A percentile compares a stretch with the other conserved stretches of the same genome.
These are phyloP conservation scores for Mobula birostris DNA, from an alignment of 2,113 vertebrate genomes.

Conservation along the genomic window DNA sequence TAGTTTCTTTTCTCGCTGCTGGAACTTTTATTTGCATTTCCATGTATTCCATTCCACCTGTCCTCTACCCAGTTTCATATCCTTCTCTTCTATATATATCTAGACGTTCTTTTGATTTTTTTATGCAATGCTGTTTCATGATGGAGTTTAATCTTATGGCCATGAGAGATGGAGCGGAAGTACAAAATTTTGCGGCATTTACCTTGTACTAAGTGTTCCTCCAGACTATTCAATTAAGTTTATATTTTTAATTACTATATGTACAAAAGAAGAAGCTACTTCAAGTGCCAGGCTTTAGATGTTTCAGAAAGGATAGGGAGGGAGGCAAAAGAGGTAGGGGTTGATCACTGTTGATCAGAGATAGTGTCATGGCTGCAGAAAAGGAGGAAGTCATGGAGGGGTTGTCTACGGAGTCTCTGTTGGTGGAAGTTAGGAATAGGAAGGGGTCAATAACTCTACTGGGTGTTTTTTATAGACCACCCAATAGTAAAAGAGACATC, in stretches of 20 bases:
- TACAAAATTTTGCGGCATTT: background rate
- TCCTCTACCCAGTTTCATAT: background rate
- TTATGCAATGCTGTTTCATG: background rate
- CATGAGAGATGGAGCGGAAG: background rate
- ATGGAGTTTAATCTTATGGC: background rate
- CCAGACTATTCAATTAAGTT: background rate
- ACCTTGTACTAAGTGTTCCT: background rate
- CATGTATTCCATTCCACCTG: background rate
- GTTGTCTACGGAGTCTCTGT: no score
- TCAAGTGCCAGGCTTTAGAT: no score
- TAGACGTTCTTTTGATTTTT: background rate
- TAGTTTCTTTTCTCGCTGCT: background rate
- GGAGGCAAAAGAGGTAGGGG: no score
- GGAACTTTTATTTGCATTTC: background rate
- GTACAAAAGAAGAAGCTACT: background rate
- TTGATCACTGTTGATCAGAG: no score
- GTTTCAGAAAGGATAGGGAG: no score
- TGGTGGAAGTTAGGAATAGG: no score
- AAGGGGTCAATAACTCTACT: no score
- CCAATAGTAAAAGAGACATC: no score
- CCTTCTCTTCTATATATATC: background rate
- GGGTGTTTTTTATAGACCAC: no score
- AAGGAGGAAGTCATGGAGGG: no score
- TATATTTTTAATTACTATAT: background rate
- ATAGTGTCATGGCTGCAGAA: no score